Base-by-base conservation (phyloP, 2,797 vertebrate species). In the Vultur gryphus region DNA sequence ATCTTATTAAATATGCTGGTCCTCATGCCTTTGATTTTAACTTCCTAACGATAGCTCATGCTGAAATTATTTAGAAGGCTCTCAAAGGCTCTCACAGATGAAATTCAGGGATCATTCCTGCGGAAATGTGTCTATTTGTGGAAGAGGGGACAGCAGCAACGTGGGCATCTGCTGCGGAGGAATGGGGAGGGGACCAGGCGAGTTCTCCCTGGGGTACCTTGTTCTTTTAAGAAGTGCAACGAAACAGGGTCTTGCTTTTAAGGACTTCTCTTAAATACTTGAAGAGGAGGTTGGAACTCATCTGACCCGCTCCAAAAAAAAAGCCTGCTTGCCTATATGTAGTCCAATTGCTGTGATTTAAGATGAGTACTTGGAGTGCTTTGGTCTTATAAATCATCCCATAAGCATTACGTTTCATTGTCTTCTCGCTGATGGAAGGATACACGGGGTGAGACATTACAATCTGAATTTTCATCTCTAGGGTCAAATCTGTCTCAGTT, bases 41-140 rank as follows among this genome's bases (percentile, higher is more conserved):
- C 82, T 94, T 95, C 90, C 82, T 92, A 91, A 79, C 15, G 6
- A 64, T 37, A 87, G 72, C 65, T 78, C 89, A 86, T 86, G 92
- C 73, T 96, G 95, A 84, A 96, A 93, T 95, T 90, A 94, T 93
- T 91, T 91, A 88, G 87, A 82, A 87, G 85, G 62, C 72, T 96
- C 81, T 93, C 59, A 93, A 77, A 87, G 66, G 66, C 76, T 94
- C 39, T 92, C 66, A 44, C n/a, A 59, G 61, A 80, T 82, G 77
- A 91, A 78, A 70, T 84, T 93, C 48, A 82, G 82, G 77, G 89
- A 82, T 88, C 82, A 51, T 81, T 92, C 46, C 61, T 89, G 80
- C 0, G 2, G 93, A 94, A 95, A 82, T 7, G 7, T 18, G n/a
- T 86, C 87, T 57, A 2, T 37, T 54, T 1, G 0, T 76, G 72